phyloP scores from a whole-genome alignment of 1,140 invertebrate genomes.

The Pogonognathellus flavescens region DNA sequence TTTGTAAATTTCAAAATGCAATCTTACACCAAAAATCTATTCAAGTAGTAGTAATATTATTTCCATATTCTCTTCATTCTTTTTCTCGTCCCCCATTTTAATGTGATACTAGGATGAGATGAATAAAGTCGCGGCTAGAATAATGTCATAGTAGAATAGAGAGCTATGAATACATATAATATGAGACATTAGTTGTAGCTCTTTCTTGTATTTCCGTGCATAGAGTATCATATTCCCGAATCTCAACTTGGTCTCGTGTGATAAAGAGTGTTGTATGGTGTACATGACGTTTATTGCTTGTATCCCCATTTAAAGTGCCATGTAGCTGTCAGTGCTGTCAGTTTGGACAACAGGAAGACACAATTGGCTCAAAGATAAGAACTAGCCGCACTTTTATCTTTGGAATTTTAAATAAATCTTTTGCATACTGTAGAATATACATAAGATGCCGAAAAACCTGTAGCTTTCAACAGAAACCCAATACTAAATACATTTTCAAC shows the following conservation, averaged over 20 bases:
- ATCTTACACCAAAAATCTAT: slow-evolving; percentile 41
- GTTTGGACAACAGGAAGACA: slow-evolving; percentile 19
- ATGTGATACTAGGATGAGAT: not conserved
- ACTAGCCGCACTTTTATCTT: not conserved
- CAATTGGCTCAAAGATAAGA: slow-evolving; percentile 29
- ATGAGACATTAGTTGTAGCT: not conserved
- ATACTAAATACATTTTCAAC: too few species aligned
- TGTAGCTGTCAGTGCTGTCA: slow-evolving; percentile 34
- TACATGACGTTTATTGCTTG: slow-evolving; percentile 42
- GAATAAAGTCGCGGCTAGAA: slow-evolving; percentile 11
- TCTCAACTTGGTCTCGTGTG: not conserved
- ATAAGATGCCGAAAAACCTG: not conserved
- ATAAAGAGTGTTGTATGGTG: slow-evolving; percentile 40
- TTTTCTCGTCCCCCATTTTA: not conserved
- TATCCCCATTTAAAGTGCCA: slow-evolving; percentile 45
- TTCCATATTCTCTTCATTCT: slow-evolving; percentile 24
- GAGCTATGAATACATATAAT: not conserved
- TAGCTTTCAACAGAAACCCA: too few species aligned
- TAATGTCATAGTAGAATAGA: slow-evolving; percentile 23
- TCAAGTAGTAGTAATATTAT: slow-evolving; percentile 1
- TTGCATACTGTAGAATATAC: not conserved
- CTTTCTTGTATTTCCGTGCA: not conserved
- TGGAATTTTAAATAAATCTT: not conserved
- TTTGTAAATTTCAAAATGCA: not conserved
- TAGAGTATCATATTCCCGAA: not conserved